phyloP scores from a whole-genome alignment of 2,888 invertebrate species.

The Tachina lurida region DNA sequence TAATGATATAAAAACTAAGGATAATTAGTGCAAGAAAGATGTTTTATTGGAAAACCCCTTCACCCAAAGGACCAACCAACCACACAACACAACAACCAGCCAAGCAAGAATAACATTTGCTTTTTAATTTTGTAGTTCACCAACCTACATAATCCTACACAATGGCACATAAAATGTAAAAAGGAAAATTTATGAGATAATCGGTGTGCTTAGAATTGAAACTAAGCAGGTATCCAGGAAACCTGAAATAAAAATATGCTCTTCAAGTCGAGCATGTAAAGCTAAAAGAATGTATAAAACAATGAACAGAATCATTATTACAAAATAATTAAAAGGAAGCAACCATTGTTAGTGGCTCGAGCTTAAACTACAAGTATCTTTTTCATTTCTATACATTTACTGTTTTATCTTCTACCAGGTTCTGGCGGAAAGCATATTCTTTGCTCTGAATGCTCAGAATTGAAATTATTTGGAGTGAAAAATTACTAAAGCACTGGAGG shows the following conservation, averaged over 20 bases:
- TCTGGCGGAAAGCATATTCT: slow-evolving; percentile 33
- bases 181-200: slow-evolving; percentile 31
- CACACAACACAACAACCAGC: not conserved
- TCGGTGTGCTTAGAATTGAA: not conserved
- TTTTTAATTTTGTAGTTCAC: not conserved
- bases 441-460: slow-evolving; percentile 38
- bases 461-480: slow-evolving; percentile 67
- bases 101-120: slow-evolving; percentile 37
- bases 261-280: slow-evolving; percentile 19
- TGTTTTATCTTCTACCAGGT: not conserved
- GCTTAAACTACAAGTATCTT: slow-evolving; percentile 38
- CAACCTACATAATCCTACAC: not conserved
- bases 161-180: not conserved
- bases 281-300: slow-evolving; percentile 37
- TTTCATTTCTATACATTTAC: slow-evolving; percentile 13
- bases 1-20: slow-evolving; percentile 27
- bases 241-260: not conserved
- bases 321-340: slow-evolving; percentile 65
- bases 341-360: slow-evolving; percentile 49
- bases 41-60: slow-evolving; percentile 20
- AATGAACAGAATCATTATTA: slow-evolving; percentile 65
- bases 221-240: not conserved
- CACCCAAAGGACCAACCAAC: slow-evolving; percentile 31
- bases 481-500: slow-evolving; percentile 25
- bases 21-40: slow-evolving; percentile 68